Conservation (phyloP, 2,797 vertebrate species). For the Aphelocoma californica region DNA sequence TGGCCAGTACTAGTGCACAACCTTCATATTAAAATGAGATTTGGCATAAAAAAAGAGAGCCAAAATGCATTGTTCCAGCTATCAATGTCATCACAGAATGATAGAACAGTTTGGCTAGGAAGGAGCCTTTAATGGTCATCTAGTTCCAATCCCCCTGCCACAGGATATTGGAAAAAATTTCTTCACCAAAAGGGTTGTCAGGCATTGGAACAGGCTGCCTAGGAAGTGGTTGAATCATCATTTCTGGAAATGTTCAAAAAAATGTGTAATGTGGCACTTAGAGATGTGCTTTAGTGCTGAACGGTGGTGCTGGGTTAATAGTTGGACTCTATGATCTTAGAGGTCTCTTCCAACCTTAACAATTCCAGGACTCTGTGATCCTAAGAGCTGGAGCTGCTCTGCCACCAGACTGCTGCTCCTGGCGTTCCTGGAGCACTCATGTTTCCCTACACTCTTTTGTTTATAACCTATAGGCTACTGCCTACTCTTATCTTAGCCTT, state of each 20-base stretch:
- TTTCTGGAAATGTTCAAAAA: background rate
- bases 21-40: background rate
- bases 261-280: background rate
- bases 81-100: background rate
- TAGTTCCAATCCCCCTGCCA: background rate
- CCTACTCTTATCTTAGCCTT: background rate
- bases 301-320: background rate
- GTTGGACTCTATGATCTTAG: background rate
- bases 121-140: background rate
- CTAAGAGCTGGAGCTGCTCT: background rate
- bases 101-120: background rate
- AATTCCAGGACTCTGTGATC: background rate
- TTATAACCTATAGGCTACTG: background rate
- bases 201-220: background rate
- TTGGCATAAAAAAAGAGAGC: background rate
- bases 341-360: background rate
- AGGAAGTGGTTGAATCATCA: background rate
- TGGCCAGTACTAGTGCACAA: background rate
- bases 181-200: background rate
- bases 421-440: background rate
- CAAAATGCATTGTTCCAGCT: background rate
- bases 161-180: background rate
- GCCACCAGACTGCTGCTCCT: background rate
- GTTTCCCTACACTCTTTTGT: rapidly evolving
- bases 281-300: background rate